Percentiles rank a stretch among this genome's conserved stretches.
These are phyloP conservation scores for Zhuqinia jingwanae DNA, from an alignment of 2,888 invertebrate genomes.

Conservation along the genomic window DNA sequence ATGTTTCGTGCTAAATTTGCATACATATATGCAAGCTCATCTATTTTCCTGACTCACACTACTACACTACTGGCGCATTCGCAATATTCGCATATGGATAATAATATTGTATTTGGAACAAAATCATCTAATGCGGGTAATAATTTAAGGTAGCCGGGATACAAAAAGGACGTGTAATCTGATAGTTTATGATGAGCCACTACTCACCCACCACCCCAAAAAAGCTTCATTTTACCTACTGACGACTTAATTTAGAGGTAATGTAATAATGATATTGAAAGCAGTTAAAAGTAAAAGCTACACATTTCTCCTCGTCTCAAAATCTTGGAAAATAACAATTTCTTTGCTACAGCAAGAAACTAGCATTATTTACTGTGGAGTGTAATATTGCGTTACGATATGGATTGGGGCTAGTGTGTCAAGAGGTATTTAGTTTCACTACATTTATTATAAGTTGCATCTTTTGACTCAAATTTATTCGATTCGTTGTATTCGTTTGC, in stretches of 20 bases:
- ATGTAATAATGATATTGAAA: not conserved
- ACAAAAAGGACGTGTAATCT: constrained; percentile 22
- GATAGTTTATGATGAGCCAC: constrained; percentile 20
- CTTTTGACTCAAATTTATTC: too few species aligned
- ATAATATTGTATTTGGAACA: constrained; percentile 3
- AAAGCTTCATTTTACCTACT: not conserved
- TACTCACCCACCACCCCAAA: not conserved
- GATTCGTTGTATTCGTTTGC: too few species aligned
- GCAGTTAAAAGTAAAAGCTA: not conserved
- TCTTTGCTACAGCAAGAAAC: not conserved
- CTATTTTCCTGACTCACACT: not conserved
- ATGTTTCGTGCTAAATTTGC: constrained; percentile 34
- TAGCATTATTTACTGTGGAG: not conserved
- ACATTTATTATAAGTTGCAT: too few species aligned
- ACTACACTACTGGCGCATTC: too few species aligned
- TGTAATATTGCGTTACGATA: constrained; percentile 10
- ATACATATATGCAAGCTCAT: not conserved
- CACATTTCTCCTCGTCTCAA: too few species aligned
- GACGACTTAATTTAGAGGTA: not conserved
- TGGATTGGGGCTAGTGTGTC: constrained; percentile 52
- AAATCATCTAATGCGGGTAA: constrained; percentile 36
- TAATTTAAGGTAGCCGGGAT: constrained; percentile 21
- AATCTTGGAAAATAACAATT: not conserved
- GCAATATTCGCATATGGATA: too few species aligned
- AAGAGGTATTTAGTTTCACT: constrained; percentile 32